Conservation (phyloP, 2,797 vertebrate species). For the Oryzias dopingdopingensis region DNA sequence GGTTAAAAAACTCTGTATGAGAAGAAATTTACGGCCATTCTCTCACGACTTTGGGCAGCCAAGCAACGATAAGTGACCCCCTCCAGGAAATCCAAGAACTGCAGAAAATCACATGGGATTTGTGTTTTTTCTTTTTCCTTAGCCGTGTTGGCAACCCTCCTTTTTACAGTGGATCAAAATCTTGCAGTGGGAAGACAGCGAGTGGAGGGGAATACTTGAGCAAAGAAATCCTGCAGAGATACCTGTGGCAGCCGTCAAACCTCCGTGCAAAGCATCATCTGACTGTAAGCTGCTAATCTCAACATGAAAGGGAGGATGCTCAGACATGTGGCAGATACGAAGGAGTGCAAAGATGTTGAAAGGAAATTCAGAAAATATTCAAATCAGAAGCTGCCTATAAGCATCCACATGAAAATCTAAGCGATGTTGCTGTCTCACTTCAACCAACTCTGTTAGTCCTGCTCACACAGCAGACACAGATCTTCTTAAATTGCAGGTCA, state of each 20-base stretch:
- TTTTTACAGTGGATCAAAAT: constrained; percentile 39
- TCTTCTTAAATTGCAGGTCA: neutral
- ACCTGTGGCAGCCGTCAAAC: constrained; percentile 39
- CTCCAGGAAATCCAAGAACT: constrained; percentile 18
- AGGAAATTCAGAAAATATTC: constrained; percentile 9
- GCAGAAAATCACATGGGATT: constrained; percentile 18
- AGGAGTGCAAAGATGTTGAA: constrained; percentile 22
- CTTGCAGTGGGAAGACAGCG: constrained; percentile 26
- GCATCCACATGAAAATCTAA: neutral
- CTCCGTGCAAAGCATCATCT: constrained; percentile 15
- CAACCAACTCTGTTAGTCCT: neutral
- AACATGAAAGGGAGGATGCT: constrained; percentile 35
- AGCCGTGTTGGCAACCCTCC: constrained; percentile 18
- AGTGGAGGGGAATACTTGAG: constrained; percentile 14
- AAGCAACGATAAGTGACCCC: constrained; percentile 19
- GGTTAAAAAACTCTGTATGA: constrained; percentile 12
- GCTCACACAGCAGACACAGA: neutral
- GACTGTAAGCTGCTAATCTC: constrained; percentile 45
- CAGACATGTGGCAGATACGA: constrained; percentile 15
- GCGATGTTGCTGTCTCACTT: constrained; percentile 11
- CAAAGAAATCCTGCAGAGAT: constrained; percentile 41
- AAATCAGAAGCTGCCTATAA: constrained; percentile 7
- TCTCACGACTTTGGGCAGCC: constrained; percentile 32
- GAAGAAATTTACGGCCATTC: constrained; percentile 10
- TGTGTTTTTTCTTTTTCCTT: no score